phyloP scores from a whole-genome alignment of 2,797 vertebrate genomes.

The Sebastes diploproa region DNA sequence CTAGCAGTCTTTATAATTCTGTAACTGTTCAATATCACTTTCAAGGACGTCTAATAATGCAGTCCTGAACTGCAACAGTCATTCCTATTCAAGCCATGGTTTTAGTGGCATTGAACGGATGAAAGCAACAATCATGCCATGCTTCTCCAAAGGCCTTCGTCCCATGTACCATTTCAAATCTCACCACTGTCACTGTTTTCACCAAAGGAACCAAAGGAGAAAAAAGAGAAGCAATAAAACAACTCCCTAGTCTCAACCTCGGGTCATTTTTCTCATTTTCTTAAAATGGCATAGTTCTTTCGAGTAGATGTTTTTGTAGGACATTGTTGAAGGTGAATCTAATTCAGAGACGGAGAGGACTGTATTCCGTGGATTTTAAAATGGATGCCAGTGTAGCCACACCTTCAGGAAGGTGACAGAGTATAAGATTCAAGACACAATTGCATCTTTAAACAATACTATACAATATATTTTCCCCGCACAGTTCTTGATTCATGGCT shows the following conservation, averaged over 20 bases:
- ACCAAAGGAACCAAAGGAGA: neutral
- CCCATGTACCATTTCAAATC: constrained; percentile 1
- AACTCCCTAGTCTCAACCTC: neutral
- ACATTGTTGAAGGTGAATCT: constrained; percentile 23
- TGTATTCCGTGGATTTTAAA: constrained; percentile 33
- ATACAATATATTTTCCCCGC: constrained; percentile 12
- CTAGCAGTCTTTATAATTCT: neutral
- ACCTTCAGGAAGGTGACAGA: neutral
- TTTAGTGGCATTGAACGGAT: neutral
- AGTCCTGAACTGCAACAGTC: neutral
- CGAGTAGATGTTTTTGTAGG: constrained; percentile 13
- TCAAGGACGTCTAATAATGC: neutral
- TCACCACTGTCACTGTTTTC: neutral
- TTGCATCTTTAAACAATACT: constrained; percentile 29
- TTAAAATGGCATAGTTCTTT: constrained; percentile 24
- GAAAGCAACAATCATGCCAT: neutral
- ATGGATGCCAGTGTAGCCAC: neutral
- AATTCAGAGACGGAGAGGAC: neutral
- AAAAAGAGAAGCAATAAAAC: neutral
- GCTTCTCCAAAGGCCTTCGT: constrained; percentile 13
- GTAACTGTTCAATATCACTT: neutral
- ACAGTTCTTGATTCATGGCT: constrained; percentile 49
- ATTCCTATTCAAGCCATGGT: neutral
- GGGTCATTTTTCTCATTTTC: constrained; percentile 3
- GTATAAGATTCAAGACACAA: neutral